Evolutionary conservation across 2,113 vertebrate genomes (phyloP), one percentile per base, ranked within the genome.

Genomic region (Protobothrops mucrosquamatus): DNA sequence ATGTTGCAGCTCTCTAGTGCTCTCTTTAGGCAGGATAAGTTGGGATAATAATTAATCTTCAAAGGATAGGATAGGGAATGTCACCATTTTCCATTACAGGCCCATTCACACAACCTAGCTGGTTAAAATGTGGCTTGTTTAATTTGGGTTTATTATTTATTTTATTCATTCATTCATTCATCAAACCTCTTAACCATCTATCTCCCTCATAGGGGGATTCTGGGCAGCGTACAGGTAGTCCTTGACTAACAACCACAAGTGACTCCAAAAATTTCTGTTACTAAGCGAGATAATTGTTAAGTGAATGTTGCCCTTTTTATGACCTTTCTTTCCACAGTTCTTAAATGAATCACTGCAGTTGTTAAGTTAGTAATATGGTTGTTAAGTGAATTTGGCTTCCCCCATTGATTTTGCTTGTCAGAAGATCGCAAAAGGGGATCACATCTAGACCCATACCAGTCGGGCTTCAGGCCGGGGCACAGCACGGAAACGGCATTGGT

Each of bases 1-100:
- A 97, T 95, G 97, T 97, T 96, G 96, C 96, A 93, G 97, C 97
- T 97, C 96, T 97, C 93, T 95, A 95, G 95, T 85, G 90, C 95
- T 87, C 95, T 87, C 88, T 90, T 95, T 91, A 96, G 91, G 56
- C 48, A 94, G 95, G 94, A 94, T 94, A 92, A 95, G 95, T 97
- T 59, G 89, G 95, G 89, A 39, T 96, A 85, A 90, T 96, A 87
- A 92, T 96, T 95, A 94, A 94, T 91, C 93, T 4, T 11, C 94
- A 86, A 86, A 46, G 94, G 91, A 6, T 54, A 81, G 85, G 88
- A 48, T 64, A 0, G 64, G 89, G 92, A 24, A 86, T 57, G 1
- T 8, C 54, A 94, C 23, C 26, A 7, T 4, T 20, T 69, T 39
- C 29, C 92, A 34, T 64, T 26, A 29, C 0, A 0, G 55, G 61